phyloP scores from a whole-genome alignment of 2,888 invertebrate genomes.

The Hirtodrosophila trivittata region DNA sequence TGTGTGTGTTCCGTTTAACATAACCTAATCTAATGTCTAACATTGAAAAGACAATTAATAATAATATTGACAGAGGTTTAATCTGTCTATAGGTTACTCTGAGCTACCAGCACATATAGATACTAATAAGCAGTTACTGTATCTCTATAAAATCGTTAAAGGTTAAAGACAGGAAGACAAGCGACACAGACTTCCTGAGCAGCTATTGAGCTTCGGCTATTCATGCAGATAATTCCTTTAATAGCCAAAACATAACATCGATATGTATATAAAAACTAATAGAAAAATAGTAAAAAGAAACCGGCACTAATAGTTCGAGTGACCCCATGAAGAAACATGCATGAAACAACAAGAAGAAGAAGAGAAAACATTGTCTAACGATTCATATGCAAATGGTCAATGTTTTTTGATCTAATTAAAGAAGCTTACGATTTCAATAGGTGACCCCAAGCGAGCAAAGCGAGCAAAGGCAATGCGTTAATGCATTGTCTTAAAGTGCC shows the following conservation, averaged over 20 bases:
- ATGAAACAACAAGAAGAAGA: conserved; percentile 30
- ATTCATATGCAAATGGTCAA: conserved; percentile 63
- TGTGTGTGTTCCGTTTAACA: too few relatives aligned
- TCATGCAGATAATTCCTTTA: conserved; percentile 38
- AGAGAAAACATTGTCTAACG: conserved; percentile 26
- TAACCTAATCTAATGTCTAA: too few relatives aligned
- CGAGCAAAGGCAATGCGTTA: conserved; percentile 15
- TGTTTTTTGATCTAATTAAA: conserved; percentile 71
- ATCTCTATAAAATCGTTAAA: too few relatives aligned
- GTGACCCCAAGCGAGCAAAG: conserved; percentile 50
- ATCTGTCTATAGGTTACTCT: too few relatives aligned
- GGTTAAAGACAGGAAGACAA: conserved; percentile 28
- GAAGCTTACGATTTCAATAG: conserved; percentile 40
- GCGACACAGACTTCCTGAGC: conserved; percentile 26
- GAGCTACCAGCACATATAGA: too few relatives aligned
- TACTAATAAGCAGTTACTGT: too few relatives aligned
- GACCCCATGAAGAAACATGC: conserved; percentile 61
- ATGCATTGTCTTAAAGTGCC: conserved; percentile 42
- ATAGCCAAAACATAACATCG: conserved; percentile 41
- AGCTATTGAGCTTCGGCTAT: conserved; percentile 6
- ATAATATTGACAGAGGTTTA: too few relatives aligned
- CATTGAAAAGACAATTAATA: too few relatives aligned
- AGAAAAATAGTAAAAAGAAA: conserved; percentile 11
- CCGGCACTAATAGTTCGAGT: conserved; percentile 53
- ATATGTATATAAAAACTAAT: conserved; percentile 16